Evolutionary conservation across 2,888 invertebrate genomes (phyloP).

Genomic region (Mesorhabditis sp.): DNA sequence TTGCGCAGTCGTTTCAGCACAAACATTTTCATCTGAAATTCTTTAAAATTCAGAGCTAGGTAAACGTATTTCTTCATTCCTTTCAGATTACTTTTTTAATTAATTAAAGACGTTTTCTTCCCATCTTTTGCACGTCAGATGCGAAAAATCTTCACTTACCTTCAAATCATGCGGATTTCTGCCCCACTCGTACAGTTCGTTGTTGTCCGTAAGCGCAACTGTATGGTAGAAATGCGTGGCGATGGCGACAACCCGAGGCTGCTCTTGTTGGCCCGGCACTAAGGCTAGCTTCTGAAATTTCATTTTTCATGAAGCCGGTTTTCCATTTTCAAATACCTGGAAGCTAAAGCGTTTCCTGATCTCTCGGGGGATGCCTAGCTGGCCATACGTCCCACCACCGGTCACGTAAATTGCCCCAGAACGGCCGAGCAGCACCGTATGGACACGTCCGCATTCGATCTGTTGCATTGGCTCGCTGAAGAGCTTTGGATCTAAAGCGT

Average conservation of each 20-base stretch:
- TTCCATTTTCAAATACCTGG: background rate
- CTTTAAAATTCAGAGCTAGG: too few relatives aligned
- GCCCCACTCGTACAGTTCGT: constrained; percentile 45
- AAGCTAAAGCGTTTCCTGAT: constrained; percentile 31
- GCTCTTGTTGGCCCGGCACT: background rate
- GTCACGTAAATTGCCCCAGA: constrained; percentile 23
- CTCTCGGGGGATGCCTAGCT: constrained; percentile 32
- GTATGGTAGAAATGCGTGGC: constrained; percentile 46
- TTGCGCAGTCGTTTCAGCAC: constrained; percentile 35
- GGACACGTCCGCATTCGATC: constrained; percentile 35
- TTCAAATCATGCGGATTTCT: constrained; percentile 50
- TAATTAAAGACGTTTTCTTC: too few relatives aligned
- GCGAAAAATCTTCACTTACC: constrained; percentile 10
- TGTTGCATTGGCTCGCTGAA: constrained; percentile 15
- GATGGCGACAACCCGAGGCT: constrained; percentile 16
- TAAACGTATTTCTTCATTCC: too few relatives aligned
- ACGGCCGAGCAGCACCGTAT: constrained; percentile 30
- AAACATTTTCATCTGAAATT: constrained; percentile 30
- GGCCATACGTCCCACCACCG: constrained; percentile 35
- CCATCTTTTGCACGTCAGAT: too few relatives aligned
- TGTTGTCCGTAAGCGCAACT: constrained; percentile 37
- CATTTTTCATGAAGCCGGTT: background rate
- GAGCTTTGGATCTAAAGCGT: background rate
- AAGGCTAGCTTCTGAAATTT: background rate
- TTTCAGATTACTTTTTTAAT: too few relatives aligned